Percentiles rank a stretch among this genome's conserved stretches.
Evolutionary conservation across 2,888 invertebrate species (phyloP).

Genomic region (Tetragonula carbonaria): DNA sequence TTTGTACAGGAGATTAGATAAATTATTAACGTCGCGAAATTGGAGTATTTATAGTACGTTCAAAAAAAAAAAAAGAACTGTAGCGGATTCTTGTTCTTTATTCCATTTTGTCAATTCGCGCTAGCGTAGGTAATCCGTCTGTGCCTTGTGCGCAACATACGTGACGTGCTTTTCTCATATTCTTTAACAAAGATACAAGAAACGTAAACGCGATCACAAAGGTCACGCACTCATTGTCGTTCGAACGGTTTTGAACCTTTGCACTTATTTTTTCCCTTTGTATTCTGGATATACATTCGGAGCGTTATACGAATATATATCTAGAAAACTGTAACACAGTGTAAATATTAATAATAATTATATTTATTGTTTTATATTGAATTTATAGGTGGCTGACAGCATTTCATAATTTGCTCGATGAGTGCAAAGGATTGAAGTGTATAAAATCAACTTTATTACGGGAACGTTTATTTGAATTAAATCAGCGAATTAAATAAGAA

Average conservation of each 20-base stretch:
- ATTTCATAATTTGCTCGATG: conserved; percentile 14
- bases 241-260: conserved; percentile 25
- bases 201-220: conserved; percentile 15
- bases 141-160: conserved; percentile 53
- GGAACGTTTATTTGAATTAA: conserved; percentile 9
- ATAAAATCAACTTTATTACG: conserved; percentile 3
- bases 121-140: conserved; percentile 51
- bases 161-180: conserved; percentile 26
- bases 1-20: conserved; percentile 64
- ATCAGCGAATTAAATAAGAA: background rate
- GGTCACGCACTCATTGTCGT: background rate
- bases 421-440: conserved; percentile 42
- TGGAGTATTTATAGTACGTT: conserved; percentile 31
- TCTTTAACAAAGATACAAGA: conserved; percentile 24
- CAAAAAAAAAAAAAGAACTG: background rate
- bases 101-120: conserved; percentile 49
- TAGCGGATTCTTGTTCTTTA: conserved; percentile 31
- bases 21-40: conserved; percentile 54
- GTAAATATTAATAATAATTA: conserved; percentile 24
- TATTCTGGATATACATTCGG: conserved; percentile 10
- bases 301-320: conserved; percentile 19
- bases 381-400: conserved; percentile 5
- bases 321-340: conserved; percentile 1
- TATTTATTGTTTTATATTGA: conserved; percentile 19
- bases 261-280: conserved; percentile 40